Base-by-base conservation (phyloP, 1,140 invertebrate species). In the Drosophila kurseongensis region DNA sequence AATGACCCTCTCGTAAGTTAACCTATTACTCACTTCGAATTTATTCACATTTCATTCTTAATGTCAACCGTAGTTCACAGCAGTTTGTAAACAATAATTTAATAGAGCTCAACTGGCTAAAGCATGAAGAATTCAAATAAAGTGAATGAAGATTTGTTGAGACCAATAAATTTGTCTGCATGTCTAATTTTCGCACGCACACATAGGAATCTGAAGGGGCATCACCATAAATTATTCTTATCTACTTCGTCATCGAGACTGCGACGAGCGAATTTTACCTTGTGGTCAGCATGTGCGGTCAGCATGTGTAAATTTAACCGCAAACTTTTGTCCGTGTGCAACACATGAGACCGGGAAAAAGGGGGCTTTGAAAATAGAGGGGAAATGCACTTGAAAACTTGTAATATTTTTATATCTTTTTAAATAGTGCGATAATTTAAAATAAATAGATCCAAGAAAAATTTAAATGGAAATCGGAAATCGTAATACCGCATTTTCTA, bases 81-180 rank as follows among this genome's bases (percentile, higher is more conserved):
- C 58, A 65, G 50, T 76, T 80, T 78, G 50, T 83, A 58, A 83
- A 82, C 75, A 75, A 82, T 83, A 82, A 79, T 83, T 82, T 82
- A 79, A 82, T 75, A 55, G 75, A 79, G 80, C 69, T 79, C 55
- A 78, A 48, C 65, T 50, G 36, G 57, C 13, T 52, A 7, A 52
- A 14, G 32, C 16, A 50, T 42, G 38, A 60, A 78, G 57, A 56
- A 65, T 63, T 42, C 55, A 68, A 74, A 68, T 54, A 79, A 79
- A 76, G 80, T 74, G 56, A 60, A 83, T 83, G 60, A 86, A 88
- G 84, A 86, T 88, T 86, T 86, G 75, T 89, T 77, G 73, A 75
- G 71, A 62, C 75, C 83, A 86, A 86, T 86, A 86, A 88, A 86
- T 86, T 86, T 86, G 83, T 86, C 83, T 86, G 79, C 83, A 83